Conservation (phyloP, 2,797 vertebrate species). For the Anguilla megastoma region DNA sequence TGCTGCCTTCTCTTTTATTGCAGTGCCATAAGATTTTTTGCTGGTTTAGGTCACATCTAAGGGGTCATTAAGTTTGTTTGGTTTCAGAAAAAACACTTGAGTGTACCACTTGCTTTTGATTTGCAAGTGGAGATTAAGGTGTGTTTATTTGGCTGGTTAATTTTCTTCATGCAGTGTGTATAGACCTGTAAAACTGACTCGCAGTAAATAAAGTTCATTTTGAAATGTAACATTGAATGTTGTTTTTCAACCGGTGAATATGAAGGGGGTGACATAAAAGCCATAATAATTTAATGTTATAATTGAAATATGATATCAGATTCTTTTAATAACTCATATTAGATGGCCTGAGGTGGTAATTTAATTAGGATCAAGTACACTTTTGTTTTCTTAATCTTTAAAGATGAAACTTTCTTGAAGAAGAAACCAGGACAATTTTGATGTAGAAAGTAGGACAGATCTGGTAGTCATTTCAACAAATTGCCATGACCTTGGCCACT, state of each 20-base stretch:
- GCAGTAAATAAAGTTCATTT: constrained; percentile 11
- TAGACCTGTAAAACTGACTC: constrained; percentile 4
- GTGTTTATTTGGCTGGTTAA: background rate
- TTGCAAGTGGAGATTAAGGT: background rate
- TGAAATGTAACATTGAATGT: background rate
- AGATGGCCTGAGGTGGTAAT: constrained; percentile 31
- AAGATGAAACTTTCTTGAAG: constrained; percentile 22
- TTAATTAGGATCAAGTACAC: constrained; percentile 27
- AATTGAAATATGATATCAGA: background rate
- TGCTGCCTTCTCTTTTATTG: background rate
- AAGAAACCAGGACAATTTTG: constrained; percentile 20
- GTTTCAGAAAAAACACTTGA: background rate
- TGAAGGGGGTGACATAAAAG: background rate
- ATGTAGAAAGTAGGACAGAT: constrained; percentile 16
- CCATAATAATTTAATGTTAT: background rate
- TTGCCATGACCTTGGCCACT: background rate
- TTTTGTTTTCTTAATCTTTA: constrained; percentile 16
- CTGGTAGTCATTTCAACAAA: background rate
- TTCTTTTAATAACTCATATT: constrained; percentile 22
- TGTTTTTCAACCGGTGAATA: background rate
- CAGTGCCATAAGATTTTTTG: background rate
- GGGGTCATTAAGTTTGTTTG: background rate
- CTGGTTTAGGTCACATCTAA: background rate
- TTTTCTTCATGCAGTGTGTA: constrained; percentile 19
- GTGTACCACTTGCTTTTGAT: background rate